These are phyloP conservation scores for Lepidocolaptes lacrymiger DNA, from an alignment of 2,797 vertebrate species.

Conservation along the genomic window DNA sequence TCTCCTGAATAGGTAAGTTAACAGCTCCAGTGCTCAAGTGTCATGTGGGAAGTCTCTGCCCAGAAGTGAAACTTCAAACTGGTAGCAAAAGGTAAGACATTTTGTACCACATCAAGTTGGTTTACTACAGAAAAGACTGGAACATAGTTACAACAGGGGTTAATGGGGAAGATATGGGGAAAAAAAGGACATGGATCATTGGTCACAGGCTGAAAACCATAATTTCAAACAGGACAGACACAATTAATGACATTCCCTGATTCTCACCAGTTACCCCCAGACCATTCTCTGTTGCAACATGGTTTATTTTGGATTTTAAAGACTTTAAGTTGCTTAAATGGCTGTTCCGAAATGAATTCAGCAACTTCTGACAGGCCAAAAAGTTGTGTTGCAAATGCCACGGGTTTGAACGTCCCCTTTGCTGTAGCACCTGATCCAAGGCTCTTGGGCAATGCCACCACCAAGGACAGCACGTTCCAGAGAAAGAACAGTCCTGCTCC, in stretches of 20 bases:
- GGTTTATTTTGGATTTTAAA: neutral
- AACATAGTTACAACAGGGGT: neutral
- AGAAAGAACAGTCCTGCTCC: neutral
- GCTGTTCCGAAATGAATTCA: neutral
- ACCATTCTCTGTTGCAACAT: neutral
- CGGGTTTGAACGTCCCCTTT: neutral
- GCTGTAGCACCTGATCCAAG: neutral
- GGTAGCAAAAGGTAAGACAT: neutral
- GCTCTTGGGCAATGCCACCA: neutral
- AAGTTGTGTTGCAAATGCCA: neutral
- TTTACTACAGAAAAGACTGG: neutral
- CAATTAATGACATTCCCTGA: neutral
- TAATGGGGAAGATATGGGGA: neutral
- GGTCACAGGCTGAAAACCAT: neutral
- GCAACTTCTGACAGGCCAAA: neutral
- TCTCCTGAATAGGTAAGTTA: neutral
- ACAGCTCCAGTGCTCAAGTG: neutral
- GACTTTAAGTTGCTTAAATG: neutral
- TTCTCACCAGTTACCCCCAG: neutral
- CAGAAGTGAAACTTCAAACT: neutral
- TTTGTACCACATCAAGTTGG: neutral
- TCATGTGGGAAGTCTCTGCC: neutral
- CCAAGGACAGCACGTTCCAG: neutral
- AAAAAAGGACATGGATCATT: neutral
- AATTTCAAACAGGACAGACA: neutral